These are phyloP conservation scores for Leucopsar rothschildi DNA, from an alignment of 2,113 vertebrate species.

Conservation along the genomic window DNA sequence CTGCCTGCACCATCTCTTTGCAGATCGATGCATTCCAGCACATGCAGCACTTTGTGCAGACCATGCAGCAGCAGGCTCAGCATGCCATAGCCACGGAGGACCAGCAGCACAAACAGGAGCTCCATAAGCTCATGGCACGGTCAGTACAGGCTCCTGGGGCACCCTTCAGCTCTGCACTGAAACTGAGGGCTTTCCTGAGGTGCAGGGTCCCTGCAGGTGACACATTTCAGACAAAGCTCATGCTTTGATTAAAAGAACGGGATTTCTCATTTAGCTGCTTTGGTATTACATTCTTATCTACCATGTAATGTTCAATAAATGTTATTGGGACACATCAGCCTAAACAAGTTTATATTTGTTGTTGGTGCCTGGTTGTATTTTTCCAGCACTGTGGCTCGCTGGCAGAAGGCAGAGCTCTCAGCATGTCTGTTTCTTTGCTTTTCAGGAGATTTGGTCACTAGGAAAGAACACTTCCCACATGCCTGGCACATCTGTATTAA, in stretches of 20 bases:
- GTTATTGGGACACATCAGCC: neutral
- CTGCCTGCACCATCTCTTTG: neutral
- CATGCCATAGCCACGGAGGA: conserved; percentile 90
- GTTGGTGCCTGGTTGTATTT: neutral
- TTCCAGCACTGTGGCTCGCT: neutral
- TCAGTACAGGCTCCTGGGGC: conserved; percentile 45
- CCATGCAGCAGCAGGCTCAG: conserved; percentile 93
- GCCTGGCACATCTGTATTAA: neutral
- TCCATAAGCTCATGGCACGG: conserved; percentile 99
- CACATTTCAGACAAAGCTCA: neutral
- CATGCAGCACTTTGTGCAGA: conserved; percentile 98
- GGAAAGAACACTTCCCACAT: neutral
- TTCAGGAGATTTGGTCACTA: neutral
- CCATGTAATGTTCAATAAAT: neutral
- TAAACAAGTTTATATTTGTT: neutral
- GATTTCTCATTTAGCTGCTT: neutral
- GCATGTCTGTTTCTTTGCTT: neutral
- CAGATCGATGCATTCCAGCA: conserved; percentile 98
- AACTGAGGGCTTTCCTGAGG: neutral
- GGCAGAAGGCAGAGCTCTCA: conserved; percentile 2
- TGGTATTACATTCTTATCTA: neutral
- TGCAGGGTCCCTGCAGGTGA: neutral
- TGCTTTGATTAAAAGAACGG: neutral
- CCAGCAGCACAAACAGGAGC: conserved; percentile 94
- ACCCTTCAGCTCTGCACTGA: neutral